Base-by-base conservation (phyloP, 2,113 vertebrate genomes). In the Orcinus orca region DNA sequence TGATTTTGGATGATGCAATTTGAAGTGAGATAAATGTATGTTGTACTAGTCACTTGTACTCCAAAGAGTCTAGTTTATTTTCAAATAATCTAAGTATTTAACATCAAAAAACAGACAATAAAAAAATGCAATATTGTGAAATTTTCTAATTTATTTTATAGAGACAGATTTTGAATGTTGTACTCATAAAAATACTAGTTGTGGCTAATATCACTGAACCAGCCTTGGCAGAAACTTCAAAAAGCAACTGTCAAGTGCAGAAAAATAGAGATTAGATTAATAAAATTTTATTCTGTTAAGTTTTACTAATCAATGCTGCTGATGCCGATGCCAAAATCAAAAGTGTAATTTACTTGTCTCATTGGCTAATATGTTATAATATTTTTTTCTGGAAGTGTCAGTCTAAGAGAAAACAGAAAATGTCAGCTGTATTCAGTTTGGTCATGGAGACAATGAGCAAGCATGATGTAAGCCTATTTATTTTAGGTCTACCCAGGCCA, bases 81-180 rank as follows among this genome's bases (percentile, higher is more conserved):
- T 96, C 67, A 95, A 91, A 67, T 83, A 95, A 81, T 80, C 21
- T 76, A 82, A 92, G 77, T 87, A 96, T 82, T 94, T 82, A 88
- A 82, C 38, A 81, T 92, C 13, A 94, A 94, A 95, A 96, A 41
- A 2, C 65, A 74, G 62, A 90, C n/a, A 73, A 41, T 58, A 50
- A 95, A 96, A 96, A 97, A 90, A 82, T 88, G 65, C 15, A 88
- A 33, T 80, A 80, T 87, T 92, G 63, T 94, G 83, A 97, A 93
- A 95, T 97, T 79, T 97, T 55, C 79, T 77, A 50, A 88, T 93
- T 81, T 79, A 92, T 89, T 97, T 96, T 88, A 86, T 71, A 47
- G 76, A 93, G 62, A 89, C 44, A 97, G 68, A 93, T 89, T 97
- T 96, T 88, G 47, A 96, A 92, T 44, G 65, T 89, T 17, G 29